These are phyloP conservation scores for Trachurus trachurus DNA, from an alignment of 2,797 vertebrate genomes.

Conservation along the genomic window DNA sequence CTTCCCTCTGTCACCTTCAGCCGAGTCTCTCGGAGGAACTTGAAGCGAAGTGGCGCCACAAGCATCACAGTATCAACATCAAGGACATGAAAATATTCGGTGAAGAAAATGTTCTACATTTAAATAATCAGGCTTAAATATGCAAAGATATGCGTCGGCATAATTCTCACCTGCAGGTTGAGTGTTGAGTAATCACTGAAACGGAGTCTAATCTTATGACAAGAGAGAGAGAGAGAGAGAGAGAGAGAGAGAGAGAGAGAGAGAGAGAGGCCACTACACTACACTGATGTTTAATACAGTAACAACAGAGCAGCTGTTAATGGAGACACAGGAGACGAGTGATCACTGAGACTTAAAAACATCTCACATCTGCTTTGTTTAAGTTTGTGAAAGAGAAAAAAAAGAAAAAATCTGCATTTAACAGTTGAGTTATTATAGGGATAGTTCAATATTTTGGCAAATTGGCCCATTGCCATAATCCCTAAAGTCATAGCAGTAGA, in stretches of 20 bases:
- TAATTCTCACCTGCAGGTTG: slow-evolving; percentile 71
- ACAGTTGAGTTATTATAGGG: too few species aligned
- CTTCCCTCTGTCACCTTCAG: slow-evolving; percentile 5
- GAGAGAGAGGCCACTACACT: not conserved
- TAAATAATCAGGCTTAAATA: slow-evolving; percentile 70
- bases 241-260: slow-evolving; percentile 35
- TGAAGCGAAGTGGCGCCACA: not conserved
- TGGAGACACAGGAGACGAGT: slow-evolving; percentile 17
- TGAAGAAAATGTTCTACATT: slow-evolving; percentile 55
- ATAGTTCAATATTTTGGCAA: too few species aligned
- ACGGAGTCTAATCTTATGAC: slow-evolving; percentile 49
- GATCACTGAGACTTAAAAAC: slow-evolving; percentile 40
- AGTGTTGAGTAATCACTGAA: slow-evolving; percentile 61
- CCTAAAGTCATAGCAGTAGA: too few species aligned
- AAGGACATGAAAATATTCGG: slow-evolving; percentile 62
- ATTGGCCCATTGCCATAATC: too few species aligned
- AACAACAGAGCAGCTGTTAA: not conserved
- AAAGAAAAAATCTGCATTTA: too few species aligned
- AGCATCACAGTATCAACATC: slow-evolving; percentile 41
- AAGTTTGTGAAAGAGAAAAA: too few species aligned
- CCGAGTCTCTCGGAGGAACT: slow-evolving; percentile 39
- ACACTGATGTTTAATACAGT: slow-evolving; percentile 2
- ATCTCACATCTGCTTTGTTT: not conserved
- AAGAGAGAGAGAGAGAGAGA: slow-evolving; percentile 32
- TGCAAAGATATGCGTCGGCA: slow-evolving; percentile 67